Evolutionary conservation across 2,888 invertebrate species (phyloP).

Genomic region (Yponomeuta malinellus): DNA sequence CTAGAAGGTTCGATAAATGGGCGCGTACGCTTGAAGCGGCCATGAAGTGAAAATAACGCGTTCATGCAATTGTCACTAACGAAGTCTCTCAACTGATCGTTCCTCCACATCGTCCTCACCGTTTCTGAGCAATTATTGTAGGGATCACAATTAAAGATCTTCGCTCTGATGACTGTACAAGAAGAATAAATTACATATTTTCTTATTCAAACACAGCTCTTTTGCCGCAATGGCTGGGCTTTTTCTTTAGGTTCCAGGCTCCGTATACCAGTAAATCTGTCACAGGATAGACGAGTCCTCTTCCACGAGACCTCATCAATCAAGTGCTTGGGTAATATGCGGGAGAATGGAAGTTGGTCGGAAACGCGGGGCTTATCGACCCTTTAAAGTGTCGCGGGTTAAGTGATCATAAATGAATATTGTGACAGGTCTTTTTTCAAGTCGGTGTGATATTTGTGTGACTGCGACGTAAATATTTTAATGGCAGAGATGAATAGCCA

Average conservation of each 20-base stretch:
- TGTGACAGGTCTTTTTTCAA: too few relatives aligned
- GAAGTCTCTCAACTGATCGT: too few relatives aligned
- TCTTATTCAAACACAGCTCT: neutral
- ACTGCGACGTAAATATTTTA: neutral
- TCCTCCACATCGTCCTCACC: too few relatives aligned
- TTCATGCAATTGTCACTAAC: too few relatives aligned
- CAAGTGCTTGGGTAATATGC: neutral
- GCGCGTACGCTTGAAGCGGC: too few relatives aligned
- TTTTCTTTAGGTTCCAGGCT: neutral
- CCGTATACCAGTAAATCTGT: neutral
- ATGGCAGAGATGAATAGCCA: neutral
- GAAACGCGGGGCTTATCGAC: neutral
- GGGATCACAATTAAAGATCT: too few relatives aligned
- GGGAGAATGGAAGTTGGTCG: neutral
- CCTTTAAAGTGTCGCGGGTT: neutral
- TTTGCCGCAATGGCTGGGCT: neutral
- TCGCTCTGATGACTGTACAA: too few relatives aligned
- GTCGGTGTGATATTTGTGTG: too few relatives aligned
- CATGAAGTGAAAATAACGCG: too few relatives aligned
- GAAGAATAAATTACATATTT: too few relatives aligned
- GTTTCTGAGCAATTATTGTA: too few relatives aligned
- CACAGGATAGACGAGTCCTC: neutral
- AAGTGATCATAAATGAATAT: neutral
- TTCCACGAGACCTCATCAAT: neutral
- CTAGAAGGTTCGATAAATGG: too few relatives aligned